Percentiles rank a stretch among this genome's conserved stretches.
These are phyloP conservation scores for Artibeus jamaicensis DNA, from an alignment of 2,797 vertebrate genomes.

Conservation along the genomic window DNA sequence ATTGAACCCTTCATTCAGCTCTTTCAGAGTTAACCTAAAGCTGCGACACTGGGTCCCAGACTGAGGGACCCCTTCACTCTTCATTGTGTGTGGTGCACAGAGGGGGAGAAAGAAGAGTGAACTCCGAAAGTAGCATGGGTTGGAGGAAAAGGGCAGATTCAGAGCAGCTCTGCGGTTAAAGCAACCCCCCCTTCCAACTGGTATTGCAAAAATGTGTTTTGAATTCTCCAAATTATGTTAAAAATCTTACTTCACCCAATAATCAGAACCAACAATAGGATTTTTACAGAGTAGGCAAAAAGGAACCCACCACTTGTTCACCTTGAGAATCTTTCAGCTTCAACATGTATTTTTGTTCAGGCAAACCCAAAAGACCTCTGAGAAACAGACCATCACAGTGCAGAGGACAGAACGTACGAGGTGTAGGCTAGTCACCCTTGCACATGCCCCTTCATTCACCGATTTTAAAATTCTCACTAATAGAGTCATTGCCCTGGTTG, in stretches of 20 bases:
- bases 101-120: constrained; percentile 80
- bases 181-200: neutral
- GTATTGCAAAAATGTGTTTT: neutral
- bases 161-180: constrained; percentile 24
- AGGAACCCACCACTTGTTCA: neutral
- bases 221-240: neutral
- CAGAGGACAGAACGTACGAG: neutral
- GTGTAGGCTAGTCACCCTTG: neutral
- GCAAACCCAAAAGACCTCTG: neutral
- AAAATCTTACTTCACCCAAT: neutral
- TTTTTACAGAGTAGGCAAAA: neutral
- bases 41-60: accelerated
- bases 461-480: constrained; percentile 33
- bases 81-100: constrained; percentile 20
- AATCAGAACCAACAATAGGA: neutral
- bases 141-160: constrained; percentile 48
- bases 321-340: neutral
- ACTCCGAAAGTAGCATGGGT: constrained; percentile 62
- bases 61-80: neutral
- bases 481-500: neutral
- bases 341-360: neutral
- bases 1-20: neutral
- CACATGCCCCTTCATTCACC: accelerated
- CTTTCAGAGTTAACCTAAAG: neutral
- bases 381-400: neutral